Evolutionary conservation across 2,888 invertebrate genomes (phyloP).

Genomic region (Archaeoteleia sp.): DNA sequence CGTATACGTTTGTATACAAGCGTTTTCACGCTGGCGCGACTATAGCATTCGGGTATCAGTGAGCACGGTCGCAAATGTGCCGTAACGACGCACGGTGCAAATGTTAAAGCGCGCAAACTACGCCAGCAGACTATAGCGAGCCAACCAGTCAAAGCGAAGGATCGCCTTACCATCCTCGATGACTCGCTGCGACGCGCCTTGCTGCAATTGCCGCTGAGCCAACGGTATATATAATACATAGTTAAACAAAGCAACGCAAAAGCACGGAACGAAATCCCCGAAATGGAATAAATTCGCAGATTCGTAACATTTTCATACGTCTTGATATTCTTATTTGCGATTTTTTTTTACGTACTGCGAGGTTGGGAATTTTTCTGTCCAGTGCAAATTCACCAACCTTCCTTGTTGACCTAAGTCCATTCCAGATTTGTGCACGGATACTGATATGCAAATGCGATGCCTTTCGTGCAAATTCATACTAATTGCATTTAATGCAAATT

Average conservation of each 20-base stretch:
- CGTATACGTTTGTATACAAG: conserved; percentile 17
- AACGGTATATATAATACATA: conserved; percentile 1
- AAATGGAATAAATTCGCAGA: background rate
- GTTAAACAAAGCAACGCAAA: background rate
- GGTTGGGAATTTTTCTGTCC: too few species aligned
- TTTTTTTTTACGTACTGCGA: too few species aligned
- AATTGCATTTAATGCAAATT: too few species aligned
- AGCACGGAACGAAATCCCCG: background rate
- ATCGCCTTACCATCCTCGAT: conserved; percentile 47
- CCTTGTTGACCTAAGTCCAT: too few species aligned
- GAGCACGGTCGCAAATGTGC: conserved; percentile 53
- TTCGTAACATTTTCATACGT: too few species aligned
- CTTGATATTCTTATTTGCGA: too few species aligned
- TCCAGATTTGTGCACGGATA: too few species aligned
- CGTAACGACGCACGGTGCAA: conserved; percentile 57
- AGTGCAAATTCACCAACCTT: conserved; percentile 7
- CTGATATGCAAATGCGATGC: too few species aligned
- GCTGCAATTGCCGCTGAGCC: background rate
- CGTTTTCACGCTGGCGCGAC: conserved; percentile 17
- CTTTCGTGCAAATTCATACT: too few species aligned
- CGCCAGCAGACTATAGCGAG: conserved; percentile 2
- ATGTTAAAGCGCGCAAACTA: conserved; percentile 52
- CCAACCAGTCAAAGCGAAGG: conserved; percentile 44
- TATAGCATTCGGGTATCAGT: conserved; percentile 11
- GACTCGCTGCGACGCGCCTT: background rate